Conservation (phyloP, 1,140 invertebrate species). For the Plodia interpunctella region DNA sequence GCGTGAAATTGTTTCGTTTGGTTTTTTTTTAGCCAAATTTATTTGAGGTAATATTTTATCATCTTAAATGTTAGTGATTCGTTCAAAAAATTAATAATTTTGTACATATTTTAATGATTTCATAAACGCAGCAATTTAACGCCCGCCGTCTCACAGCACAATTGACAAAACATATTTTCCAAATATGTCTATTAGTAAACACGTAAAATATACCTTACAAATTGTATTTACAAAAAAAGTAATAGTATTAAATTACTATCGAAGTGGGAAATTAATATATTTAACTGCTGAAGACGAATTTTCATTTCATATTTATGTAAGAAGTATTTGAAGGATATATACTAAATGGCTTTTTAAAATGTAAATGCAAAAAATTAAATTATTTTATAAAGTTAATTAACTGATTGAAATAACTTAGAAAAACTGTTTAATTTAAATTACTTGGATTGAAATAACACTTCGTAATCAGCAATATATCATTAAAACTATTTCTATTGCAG, state of each 20-base stretch:
- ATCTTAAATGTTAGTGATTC: not conserved
- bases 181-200: constrained; percentile 74
- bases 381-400: too few species aligned
- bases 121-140: constrained; percentile 45
- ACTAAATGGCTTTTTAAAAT: too few species aligned
- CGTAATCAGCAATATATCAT: not conserved
- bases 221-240: constrained; percentile 75
- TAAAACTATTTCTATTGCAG: constrained; percentile 59
- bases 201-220: constrained; percentile 70
- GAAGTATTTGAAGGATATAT: too few species aligned
- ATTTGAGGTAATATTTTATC: constrained; percentile 18
- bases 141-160: constrained; percentile 63
- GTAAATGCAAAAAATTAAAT: too few species aligned
- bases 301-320: not conserved
- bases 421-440: too few species aligned
- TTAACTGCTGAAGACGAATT: not conserved
- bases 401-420: too few species aligned
- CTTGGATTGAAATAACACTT: not conserved
- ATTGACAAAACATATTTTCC: constrained; percentile 76
- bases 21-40: not conserved
- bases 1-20: constrained; percentile 48
- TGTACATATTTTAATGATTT: constrained; percentile 13
- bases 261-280: constrained; percentile 44
- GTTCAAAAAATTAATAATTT: constrained; percentile 5
- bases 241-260: constrained; percentile 46